Evolutionary conservation across 2,797 vertebrate genomes (phyloP), one percentile per base, ranked within the genome.

Genomic region (Thunnus albacares): DNA sequence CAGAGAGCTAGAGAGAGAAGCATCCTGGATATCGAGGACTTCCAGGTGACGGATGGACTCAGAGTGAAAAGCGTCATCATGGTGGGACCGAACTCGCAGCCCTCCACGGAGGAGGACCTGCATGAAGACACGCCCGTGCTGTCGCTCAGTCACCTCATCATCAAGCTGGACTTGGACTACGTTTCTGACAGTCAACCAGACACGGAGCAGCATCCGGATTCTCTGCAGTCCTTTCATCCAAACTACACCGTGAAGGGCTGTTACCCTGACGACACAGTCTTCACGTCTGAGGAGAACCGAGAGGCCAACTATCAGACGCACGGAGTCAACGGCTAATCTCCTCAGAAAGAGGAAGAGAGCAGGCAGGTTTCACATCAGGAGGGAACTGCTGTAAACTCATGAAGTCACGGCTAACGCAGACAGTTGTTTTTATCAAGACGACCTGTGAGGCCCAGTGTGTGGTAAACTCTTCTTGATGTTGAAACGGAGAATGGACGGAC

Each of bases 1-100:
- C 79, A 94, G 93, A 81, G 26, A 69, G 8, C 3, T 14, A 4
- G 26, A 2, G 22, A 78, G 26, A 58, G 47, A 8, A 83, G 22
- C 22, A 18, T 92, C 62, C 59, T 94, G 61, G 75, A 90, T 6
- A 55, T 93, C 1, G 41, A 84, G 47, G 79, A 88, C 45, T 85
- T 92, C 57, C 62, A 80, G 55, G 72, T 89, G 70, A 55, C 7
- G 0, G 87, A 85, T 6, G 26, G 84, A 0, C 66, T 80, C 1
- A 65, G 12, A 58, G 80, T 79, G 65, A 90, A 83, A 15, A 52
- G 66, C n/a, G 22, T 74, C 18, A 68, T 89, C 12, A 3, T 47
- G 1, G 30, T 90, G 1, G 1, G 51, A 1, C 24, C 33, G 0
- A 28, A 30, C 1, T 5, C 11, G 2, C 55, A 2, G 13, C 9